Conservation (phyloP, 2,113 vertebrate species). For the Dromiciops gliroides region DNA sequence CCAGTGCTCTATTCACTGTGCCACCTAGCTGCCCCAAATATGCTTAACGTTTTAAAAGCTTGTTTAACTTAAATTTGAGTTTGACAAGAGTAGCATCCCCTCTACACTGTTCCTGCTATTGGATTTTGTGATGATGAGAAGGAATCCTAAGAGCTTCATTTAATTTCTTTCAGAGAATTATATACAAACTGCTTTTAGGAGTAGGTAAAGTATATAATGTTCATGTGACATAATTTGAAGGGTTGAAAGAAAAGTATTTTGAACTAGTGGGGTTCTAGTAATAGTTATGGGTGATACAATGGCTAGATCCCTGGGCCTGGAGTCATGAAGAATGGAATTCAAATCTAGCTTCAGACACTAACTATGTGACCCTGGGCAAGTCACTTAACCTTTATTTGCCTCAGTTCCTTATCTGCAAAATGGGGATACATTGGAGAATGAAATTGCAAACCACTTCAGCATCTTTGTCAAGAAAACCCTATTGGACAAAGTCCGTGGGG, state of each 20-base stretch:
- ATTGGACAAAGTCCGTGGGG: no score
- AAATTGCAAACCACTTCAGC: no score
- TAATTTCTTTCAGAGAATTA: background rate
- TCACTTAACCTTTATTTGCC: no score
- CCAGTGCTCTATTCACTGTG: no score
- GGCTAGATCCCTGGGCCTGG: no score
- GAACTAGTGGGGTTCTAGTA: background rate
- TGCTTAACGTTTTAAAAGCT: background rate
- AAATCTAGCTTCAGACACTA: no score
- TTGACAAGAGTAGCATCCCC: background rate
- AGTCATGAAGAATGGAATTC: no score
- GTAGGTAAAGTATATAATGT: background rate
- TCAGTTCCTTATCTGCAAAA: no score
- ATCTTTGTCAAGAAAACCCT: no score
- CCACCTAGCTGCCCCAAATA: no score
- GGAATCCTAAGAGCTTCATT: slow-evolving; percentile 7
- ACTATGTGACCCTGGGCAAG: no score
- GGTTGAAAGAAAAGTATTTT: slow-evolving; percentile 4
- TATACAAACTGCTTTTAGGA: background rate
- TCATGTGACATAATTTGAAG: background rate
- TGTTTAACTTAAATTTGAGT: background rate
- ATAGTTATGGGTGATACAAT: background rate
- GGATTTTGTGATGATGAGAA: slow-evolving; percentile 5
- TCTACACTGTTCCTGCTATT: slow-evolving; percentile 12
- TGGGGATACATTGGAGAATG: no score